phyloP scores from a whole-genome alignment of 2,888 invertebrate species.

The Protonemura montana region DNA sequence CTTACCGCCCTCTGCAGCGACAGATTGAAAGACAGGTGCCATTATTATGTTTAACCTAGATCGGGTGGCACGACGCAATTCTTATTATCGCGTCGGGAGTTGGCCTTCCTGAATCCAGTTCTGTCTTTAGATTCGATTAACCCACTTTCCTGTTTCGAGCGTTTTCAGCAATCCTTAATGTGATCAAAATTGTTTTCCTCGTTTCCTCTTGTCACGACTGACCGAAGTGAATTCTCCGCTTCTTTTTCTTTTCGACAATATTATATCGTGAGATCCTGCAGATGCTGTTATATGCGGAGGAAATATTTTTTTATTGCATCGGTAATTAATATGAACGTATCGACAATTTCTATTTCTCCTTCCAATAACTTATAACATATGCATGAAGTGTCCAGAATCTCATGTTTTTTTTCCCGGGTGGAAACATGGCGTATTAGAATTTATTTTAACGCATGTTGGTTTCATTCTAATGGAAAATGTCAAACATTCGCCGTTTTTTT shows the following conservation, averaged over 20 bases:
- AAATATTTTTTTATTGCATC: not conserved
- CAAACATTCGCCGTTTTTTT: too few species aligned
- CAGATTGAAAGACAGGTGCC: not conserved
- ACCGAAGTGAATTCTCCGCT: not conserved
- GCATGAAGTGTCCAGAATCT: not conserved
- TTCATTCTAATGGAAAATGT: too few species aligned
- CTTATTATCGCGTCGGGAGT: not conserved
- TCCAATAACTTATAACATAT: not conserved
- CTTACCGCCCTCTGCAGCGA: not conserved
- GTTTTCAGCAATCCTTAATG: not conserved
- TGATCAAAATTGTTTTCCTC: constrained; percentile 12
- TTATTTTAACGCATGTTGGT: not conserved
- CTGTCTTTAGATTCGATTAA: not conserved
- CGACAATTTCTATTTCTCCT: not conserved
- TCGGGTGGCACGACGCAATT: not conserved
- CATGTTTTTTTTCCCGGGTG: too few species aligned
- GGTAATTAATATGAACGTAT: not conserved
- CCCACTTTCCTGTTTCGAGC: not conserved
- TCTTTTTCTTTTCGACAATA: not conserved
- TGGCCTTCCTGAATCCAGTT: not conserved
- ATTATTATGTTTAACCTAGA: too few species aligned
- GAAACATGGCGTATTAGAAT: not conserved
- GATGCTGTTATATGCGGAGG: too few species aligned
- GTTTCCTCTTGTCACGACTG: not conserved
- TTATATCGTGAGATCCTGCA: too few species aligned